Base-by-base conservation (phyloP, 2,888 invertebrate genomes). In the Aquatica leii region DNA sequence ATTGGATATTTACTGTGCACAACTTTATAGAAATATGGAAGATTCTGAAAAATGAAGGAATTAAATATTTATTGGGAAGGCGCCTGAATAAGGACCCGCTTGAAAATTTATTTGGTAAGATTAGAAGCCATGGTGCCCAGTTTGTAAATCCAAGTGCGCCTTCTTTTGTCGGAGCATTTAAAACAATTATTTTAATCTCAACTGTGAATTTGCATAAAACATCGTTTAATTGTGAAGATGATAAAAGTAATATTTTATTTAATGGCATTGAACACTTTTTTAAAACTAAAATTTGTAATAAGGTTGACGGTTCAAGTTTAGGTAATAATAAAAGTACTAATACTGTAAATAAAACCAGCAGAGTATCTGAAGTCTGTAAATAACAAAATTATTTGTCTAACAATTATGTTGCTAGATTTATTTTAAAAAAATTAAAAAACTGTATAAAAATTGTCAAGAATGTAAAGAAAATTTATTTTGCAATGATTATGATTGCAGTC, bases 21-120 rank as follows among this genome's bases (percentile, higher is more conserved):
- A 46, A 46, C 18, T 46, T 46, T 46, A 46, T 46, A 46, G 18
- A 46, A 15, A 46, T 46, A 46, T 46, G 46, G 46, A 46, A 46
- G 15, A 15, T 17, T 46, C 18, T 46, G 18, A 46, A 46, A 46
- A 18, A 17, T 15, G 17, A 46, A 46, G 46, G 46, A 46, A 15
- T 46, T 46, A 46, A 46, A 17, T 46, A 46, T 46, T 18, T 46
- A 5, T 18, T 46, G 46, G 46, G 46, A 18, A 15, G 46, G 18
- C 46, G 18, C 18, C 18, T 46, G 18, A 46, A 46, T 46, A 14
- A 46, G 18, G 46, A 46, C 18, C 46, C 46, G 17, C 15, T 46
- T 46, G 46, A 46, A 46, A 46, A 46, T 46, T 18, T 46, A 15
- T 46, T 46, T 46, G 46, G 46, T 17, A 15, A 46, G 2, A 18